Evolutionary conservation across 2,888 invertebrate genomes (phyloP).

Genomic region (Sipha maydis): DNA sequence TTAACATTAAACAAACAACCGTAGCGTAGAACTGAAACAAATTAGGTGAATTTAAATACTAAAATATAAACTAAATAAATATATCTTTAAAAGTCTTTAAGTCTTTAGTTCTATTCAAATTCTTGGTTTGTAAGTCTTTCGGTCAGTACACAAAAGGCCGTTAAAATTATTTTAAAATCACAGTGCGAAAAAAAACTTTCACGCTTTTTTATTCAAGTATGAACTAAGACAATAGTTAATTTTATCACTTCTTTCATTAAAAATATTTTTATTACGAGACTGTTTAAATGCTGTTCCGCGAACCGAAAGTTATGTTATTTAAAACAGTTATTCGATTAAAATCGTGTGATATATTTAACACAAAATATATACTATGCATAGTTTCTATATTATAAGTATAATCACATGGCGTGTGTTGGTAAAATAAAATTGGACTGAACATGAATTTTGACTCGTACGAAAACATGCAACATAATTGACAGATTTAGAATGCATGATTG

Average conservation of each 20-base stretch:
- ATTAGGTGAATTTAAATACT: slow-evolving; percentile 26
- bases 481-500: neutral
- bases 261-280: neutral
- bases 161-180: slow-evolving; percentile 23
- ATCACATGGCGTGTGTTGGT: neutral
- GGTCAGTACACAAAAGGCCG: neutral
- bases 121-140: slow-evolving; percentile 1
- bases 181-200: neutral
- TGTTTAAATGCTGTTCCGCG: neutral
- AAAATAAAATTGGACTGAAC: neutral
- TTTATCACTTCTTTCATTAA: neutral
- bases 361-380: neutral
- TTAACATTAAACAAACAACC: neutral
- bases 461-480: neutral
- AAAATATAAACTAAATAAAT: slow-evolving; percentile 25
- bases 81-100: slow-evolving; percentile 26
- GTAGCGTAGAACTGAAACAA: neutral
- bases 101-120: slow-evolving; percentile 21
- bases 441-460: neutral
- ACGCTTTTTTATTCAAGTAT: slow-evolving; percentile 9
- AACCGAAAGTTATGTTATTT: neutral
- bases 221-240: slow-evolving; percentile 12
- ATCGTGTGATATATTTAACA: neutral
- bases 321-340: neutral
- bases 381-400: too few relatives aligned